These are phyloP conservation scores for Montipora capricornis DNA, from an alignment of 64 coral and sea anemone species.

Conservation along the genomic window DNA sequence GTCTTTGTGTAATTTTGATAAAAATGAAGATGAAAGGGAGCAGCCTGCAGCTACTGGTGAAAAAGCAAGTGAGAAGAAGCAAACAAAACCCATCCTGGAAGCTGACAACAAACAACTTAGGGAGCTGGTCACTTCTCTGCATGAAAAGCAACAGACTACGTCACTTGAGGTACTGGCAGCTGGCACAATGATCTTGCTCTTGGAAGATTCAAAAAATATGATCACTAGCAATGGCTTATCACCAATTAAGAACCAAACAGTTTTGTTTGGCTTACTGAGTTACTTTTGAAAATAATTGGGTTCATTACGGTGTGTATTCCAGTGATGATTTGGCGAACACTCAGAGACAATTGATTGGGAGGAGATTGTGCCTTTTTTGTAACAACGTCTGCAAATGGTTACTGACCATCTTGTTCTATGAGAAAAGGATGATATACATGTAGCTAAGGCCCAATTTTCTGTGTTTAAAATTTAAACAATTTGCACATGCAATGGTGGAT, in stretches of 20 bases:
- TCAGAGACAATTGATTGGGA: no score
- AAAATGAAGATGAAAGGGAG: neutral
- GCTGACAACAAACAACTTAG: slow-evolving; percentile 85
- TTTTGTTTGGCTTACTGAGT: no score
- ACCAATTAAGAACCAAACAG: neutral
- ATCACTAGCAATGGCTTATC: neutral
- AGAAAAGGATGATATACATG: no score
- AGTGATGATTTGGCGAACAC: no score
- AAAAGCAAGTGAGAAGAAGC: neutral
- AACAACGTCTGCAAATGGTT: neutral
- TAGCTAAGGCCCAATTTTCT: no score
- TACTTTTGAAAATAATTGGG: no score
- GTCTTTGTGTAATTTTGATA: no score
- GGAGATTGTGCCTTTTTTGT: no score
- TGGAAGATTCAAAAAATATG: neutral
- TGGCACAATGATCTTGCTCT: neutral
- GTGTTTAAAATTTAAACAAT: no score
- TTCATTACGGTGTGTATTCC: no score
- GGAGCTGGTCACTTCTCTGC: slow-evolving; percentile 82
- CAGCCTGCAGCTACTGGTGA: neutral
- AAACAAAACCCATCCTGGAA: slow-evolving; percentile 43
- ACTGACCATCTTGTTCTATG: neutral
- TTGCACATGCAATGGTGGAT: no score
- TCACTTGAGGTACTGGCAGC: slow-evolving; percentile 82
- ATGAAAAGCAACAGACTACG: slow-evolving; percentile 87